Evolutionary conservation across 2,888 invertebrate genomes (phyloP), one percentile per base, ranked within the genome.

Genomic region (Tolmerus cingulatus): DNA sequence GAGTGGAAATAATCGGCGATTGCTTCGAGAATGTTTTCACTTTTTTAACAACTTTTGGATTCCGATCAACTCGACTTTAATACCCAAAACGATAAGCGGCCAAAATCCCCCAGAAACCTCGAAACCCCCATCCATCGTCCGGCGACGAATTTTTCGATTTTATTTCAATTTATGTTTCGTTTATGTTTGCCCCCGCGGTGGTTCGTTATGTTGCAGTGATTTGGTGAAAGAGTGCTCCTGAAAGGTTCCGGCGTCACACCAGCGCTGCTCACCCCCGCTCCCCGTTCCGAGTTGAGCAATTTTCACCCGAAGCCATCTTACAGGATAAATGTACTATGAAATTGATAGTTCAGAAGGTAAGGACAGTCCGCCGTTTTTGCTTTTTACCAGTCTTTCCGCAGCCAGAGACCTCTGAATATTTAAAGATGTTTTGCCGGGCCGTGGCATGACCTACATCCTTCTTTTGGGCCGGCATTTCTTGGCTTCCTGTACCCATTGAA

Each of bases 281-380:
- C 66, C 66, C 51, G 23, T 81, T 12, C 40, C 34, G 8, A 34
- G n/a, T 55, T 23, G 34, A 23, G 27, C 55, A 40, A 51, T 37
- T 57, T 78, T 78, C 37, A 55, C 30, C 57, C 30, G 27, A 40
- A 37, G 16, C 27, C 78, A 27, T 43, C 55, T 57, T 43, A 57
- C 87, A 57, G 90, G 89, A 90, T 92, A 91, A 90, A 92, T 92
- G 92, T 92, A 92, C 92, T 91, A 92, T 92, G 92, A 92, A 92
- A 92, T 92, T 91, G 92, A 92, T 90, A 91, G 91, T 90, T 91
- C 92, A 90, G 91, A 91, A 92, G 92, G 92, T 92, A 90, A 91
- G 84, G 74, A 30, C n/a, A 30, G 37, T 30, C 14, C 7, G 23
- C 27, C 27, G 27, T 9, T 27, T 66, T 66, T 66, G 2, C 12